Base-by-base conservation (phyloP, 64 coral and sea anemone genomes). In the Dendronephthya gigantea region DNA sequence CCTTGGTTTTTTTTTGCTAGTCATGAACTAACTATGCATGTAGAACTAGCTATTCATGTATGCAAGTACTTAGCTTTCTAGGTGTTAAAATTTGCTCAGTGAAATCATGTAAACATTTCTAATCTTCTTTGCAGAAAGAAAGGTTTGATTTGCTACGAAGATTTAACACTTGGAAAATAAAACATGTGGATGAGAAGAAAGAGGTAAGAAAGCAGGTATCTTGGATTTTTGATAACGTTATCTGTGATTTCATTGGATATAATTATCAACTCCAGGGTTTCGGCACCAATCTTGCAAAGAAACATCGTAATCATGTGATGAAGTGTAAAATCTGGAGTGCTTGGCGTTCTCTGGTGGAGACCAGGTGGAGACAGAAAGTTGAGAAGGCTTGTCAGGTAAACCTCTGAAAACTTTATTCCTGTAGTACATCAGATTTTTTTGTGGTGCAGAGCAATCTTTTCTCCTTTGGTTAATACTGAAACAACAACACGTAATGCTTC, bases 381-480 rank as follows among this genome's bases (percentile, higher is more conserved):
- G 95, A 98, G 35, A 98, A 91, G 88, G 95, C 95, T 48, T 98
- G 95, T 81, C 95, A 98, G 95, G 95, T 98, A 81, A 23, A 19
- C 2, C 9, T 27, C n/a, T n/a, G 25, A 22, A 19, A 5, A 62
- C 19, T n/a, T n/a, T n/a, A n/a, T n/a, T n/a, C n/a, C n/a, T n/a
- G n/a, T n/a, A n/a, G n/a, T n/a, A n/a, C n/a, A n/a, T n/a, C n/a
- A n/a, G n/a, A n/a, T n/a, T n/a, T n/a, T n/a, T n/a, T n/a, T n/a
- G n/a, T n/a, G n/a, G n/a, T 66, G 6, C 6, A 5, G 14, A 22
- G 22, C 19, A n/a, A n/a, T 66, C 3, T 66, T 30, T n/a, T 66
- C 58, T n/a, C n/a, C n/a, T 66, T 22, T 30, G 22, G 6, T n/a
- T 66, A 4, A 6, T n/a, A 66, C 29, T n/a, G 22, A 66, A 66